phyloP scores from a whole-genome alignment of 2,888 invertebrate species.

The Thymelicus acteon region DNA sequence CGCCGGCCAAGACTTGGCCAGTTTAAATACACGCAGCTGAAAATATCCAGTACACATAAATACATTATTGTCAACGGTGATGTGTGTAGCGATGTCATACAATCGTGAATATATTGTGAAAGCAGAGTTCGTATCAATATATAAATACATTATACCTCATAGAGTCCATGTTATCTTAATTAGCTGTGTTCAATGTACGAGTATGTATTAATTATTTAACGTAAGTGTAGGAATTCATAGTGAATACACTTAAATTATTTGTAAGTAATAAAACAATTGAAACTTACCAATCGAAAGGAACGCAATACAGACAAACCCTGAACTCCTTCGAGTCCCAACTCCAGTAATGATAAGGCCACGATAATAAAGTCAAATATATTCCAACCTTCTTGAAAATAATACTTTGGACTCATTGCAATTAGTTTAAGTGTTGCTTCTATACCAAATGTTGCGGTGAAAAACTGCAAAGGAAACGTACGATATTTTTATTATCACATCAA shows the following conservation, averaged over 20 bases:
- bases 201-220: constrained; percentile 20
- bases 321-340: constrained; percentile 96
- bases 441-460: constrained; percentile 98
- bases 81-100: constrained; percentile 41
- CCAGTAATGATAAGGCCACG: constrained; percentile 97
- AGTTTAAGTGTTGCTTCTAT: constrained; percentile 97
- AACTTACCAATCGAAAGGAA: constrained; percentile 98
- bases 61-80: constrained; percentile 47
- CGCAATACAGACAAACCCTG: constrained; percentile 98
- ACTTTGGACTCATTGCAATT: constrained; percentile 98
- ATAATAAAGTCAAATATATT: constrained; percentile 99
- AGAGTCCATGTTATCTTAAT: constrained; percentile 24
- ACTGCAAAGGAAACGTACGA: constrained; percentile 84
- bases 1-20: constrained; percentile 98
- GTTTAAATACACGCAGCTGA: constrained; percentile 97
- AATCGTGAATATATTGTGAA: constrained; percentile 35
- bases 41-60: constrained; percentile 80
- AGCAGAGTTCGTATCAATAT: constrained; percentile 12
- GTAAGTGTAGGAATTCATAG: background rate
- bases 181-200: constrained; percentile 23
- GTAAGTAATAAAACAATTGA: constrained; percentile 15
- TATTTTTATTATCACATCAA: constrained; percentile 6
- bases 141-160: constrained; percentile 35
- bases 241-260: constrained; percentile 13
- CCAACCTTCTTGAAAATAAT: constrained; percentile 99